These are phyloP conservation scores for Acrocephalus scirpaceus DNA, from an alignment of 2,797 vertebrate species.

Conservation along the genomic window DNA sequence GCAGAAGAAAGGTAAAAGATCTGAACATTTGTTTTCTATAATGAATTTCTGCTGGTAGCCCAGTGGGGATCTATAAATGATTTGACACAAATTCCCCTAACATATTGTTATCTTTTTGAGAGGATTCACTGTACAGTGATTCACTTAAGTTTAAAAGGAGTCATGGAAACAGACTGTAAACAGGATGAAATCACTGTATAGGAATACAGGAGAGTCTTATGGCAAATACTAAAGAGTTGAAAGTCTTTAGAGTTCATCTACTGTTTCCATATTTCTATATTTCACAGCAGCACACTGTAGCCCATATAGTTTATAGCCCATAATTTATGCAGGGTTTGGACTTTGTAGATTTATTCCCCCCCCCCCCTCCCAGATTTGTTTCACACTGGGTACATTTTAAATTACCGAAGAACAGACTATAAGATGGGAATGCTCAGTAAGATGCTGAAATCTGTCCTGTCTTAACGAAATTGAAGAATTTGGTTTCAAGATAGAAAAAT, in stretches of 20 bases:
- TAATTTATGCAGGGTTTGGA: background rate
- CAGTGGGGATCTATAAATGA: background rate
- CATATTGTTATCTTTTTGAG: background rate
- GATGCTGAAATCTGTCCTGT: background rate
- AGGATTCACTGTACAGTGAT: background rate
- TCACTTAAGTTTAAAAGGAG: background rate
- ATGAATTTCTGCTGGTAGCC: background rate
- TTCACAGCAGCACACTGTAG: background rate
- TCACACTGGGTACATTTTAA: background rate
- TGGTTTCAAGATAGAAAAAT: background rate
- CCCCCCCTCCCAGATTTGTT: background rate
- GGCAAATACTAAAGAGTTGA: background rate
- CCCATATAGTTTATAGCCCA: background rate
- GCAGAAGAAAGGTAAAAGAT: constrained; percentile 86
- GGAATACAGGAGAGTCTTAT: background rate
- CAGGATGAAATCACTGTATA: background rate
- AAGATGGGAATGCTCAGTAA: background rate
- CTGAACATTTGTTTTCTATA: background rate
- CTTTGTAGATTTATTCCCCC: rapidly evolving
- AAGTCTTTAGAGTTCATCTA: background rate
- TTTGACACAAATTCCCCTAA: background rate
- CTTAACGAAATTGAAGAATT: background rate
- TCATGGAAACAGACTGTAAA: background rate
- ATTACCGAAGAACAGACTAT: background rate
- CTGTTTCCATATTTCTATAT: background rate